A percentile compares a stretch with the other conserved stretches of the same genome.
Evolutionary conservation across 2,113 vertebrate species (phyloP).

Genomic region (Agapornis roseicollis): DNA sequence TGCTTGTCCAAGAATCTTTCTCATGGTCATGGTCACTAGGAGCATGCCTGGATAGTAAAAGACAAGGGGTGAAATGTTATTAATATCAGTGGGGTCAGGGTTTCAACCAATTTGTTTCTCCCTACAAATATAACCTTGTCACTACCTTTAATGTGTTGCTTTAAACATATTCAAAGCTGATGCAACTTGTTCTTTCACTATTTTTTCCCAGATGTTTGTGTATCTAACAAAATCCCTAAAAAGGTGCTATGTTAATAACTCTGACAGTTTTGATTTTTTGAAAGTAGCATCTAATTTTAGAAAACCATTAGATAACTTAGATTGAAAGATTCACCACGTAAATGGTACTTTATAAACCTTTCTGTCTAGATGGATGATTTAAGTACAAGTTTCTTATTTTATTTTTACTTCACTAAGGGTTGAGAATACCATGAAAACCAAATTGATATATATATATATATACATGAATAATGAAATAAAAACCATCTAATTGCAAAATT

Average conservation of each 20-base stretch:
- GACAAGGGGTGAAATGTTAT: neutral
- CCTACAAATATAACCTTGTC: neutral
- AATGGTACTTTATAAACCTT: neutral
- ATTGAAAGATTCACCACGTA: neutral
- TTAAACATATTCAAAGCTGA: neutral
- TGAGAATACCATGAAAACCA: neutral
- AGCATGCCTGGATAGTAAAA: neutral
- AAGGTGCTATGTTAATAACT: neutral
- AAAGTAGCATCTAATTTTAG: conserved; percentile 36
- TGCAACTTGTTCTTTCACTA: neutral
- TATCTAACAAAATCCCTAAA: neutral
- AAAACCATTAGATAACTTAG: conserved; percentile 23
- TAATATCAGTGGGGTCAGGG: neutral
- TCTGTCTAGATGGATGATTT: neutral
- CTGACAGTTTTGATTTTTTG: neutral
- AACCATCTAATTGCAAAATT: neutral
- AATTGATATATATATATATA: neutral
- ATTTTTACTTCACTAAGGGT: neutral
- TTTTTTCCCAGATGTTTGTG: neutral
- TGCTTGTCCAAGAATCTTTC: neutral
- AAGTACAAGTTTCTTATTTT: neutral
- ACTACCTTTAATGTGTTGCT: neutral
- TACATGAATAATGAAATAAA: neutral
- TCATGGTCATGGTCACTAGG: neutral
- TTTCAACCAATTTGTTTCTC: conserved; percentile 22